Evolutionary conservation across 35 echinoderm and acorn worm genomes (phyloP).

Genomic region (Apostichopus japonicus): DNA sequence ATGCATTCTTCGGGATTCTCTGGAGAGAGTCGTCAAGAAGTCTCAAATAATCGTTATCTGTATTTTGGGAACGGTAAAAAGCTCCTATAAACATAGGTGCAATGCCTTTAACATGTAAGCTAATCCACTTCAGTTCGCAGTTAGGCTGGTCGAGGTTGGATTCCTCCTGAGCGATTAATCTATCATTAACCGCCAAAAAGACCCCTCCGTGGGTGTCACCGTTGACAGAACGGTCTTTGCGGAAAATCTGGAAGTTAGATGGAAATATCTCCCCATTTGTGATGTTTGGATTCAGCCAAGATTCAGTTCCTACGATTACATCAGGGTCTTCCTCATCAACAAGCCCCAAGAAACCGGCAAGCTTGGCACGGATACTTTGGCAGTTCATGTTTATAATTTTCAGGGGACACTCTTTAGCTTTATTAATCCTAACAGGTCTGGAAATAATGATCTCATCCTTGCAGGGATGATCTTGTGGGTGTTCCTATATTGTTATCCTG

Average conservation of each 20-base stretch:
- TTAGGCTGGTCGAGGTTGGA: constrained; percentile 40
- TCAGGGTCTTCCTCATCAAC: constrained; percentile 56
- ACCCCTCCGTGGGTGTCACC: constrained; percentile 53
- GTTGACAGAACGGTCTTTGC: constrained; percentile 51
- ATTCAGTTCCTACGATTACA: constrained; percentile 67
- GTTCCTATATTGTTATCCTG: background rate
- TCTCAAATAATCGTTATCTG: constrained; percentile 63
- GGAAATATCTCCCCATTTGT: constrained; percentile 56
- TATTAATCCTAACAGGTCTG: background rate
- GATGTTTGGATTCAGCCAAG: constrained; percentile 53
- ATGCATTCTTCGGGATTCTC: constrained; percentile 34
- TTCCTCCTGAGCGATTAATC: constrained; percentile 59
- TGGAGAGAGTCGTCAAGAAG: constrained; percentile 36
- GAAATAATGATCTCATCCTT: no score
- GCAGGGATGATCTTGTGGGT: no score
- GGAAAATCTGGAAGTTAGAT: constrained; percentile 62
- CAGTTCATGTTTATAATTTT: constrained; percentile 66
- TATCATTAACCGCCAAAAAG: constrained; percentile 61
- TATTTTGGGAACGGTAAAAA: constrained; percentile 57
- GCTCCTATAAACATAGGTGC: constrained; percentile 39
- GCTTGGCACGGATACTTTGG: constrained; percentile 61
- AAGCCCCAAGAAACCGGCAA: constrained; percentile 9
- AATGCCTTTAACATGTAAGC: constrained; percentile 49
- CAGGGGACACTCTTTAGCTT: background rate
- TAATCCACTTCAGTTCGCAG: constrained; percentile 64